Percentiles rank a stretch among this genome's conserved stretches.
Evolutionary conservation across 2,113 vertebrate genomes (phyloP).

Genomic region (Tichodroma muraria): DNA sequence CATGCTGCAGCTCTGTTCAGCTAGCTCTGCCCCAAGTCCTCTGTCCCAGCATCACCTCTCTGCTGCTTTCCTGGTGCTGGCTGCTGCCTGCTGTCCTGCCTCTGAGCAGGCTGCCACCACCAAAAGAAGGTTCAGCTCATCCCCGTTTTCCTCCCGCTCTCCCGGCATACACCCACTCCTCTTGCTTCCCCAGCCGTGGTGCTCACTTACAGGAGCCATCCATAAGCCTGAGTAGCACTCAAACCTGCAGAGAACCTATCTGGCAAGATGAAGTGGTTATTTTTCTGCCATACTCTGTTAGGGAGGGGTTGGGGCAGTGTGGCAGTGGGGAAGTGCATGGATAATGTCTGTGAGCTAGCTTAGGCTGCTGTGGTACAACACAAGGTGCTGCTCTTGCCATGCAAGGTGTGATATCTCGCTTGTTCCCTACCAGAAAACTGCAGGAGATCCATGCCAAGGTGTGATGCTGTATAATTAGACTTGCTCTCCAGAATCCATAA

Average conservation of each 20-base stretch:
- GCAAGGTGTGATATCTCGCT: neutral
- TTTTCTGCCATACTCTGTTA: neutral
- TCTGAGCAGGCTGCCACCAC: neutral
- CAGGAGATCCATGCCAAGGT: neutral
- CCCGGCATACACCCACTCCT: neutral
- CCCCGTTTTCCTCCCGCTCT: neutral
- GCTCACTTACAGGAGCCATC: neutral
- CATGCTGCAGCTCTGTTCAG: neutral
- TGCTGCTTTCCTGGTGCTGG: neutral
- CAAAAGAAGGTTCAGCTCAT: neutral
- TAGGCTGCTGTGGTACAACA: neutral
- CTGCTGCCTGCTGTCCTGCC: neutral
- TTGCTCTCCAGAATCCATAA: neutral
- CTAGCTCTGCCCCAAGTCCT: neutral
- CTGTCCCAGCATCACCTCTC: neutral
- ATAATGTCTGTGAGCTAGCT: neutral
- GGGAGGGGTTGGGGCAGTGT: neutral
- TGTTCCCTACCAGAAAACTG: neutral
- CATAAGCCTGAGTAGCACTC: neutral
- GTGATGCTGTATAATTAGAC: slow-evolving; percentile 25
- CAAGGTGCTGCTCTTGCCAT: neutral
- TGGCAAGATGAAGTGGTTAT: neutral
- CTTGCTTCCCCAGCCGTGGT: neutral
- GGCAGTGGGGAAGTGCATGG: neutral
- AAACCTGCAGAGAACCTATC: neutral